Evolutionary conservation across 1,140 invertebrate species (phyloP), one percentile per base, ranked within the genome.

Genomic region (Coelopa frigida): DNA sequence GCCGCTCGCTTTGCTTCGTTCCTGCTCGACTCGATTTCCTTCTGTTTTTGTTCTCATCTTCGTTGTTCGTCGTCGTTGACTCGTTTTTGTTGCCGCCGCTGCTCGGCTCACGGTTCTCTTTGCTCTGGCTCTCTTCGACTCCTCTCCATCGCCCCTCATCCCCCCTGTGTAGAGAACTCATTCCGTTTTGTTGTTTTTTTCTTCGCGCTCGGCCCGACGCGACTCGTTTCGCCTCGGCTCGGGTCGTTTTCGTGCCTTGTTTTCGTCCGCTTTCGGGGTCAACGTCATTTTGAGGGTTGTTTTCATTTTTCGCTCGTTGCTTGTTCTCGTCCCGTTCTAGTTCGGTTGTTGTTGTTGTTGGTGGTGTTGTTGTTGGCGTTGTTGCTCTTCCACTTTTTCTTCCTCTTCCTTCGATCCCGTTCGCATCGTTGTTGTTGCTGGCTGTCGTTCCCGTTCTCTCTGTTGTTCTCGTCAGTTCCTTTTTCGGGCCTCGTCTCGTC

Each of bases 281-380:
- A 50, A 50, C 48, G 48, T 46, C 48, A 50, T 46, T 36, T 50
- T 42, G 48, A 50, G 48, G 48, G 48, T 50, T 45, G 48, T 46
- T 50, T 49, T 44, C 42, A 32, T 49, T 38, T 37, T 49, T 44
- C 42, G 26, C 44, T 38, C 32, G 35, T 32, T 7, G 44, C 21
- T 39, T 22, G 41, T 43, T 44, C 27, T 39, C 31, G 32, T 22
- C 33, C 17, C 27, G 4, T 27, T 44, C 24, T 21, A 23, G 29
- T 35, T 32, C n/a, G n/a, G 17, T 3, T 24, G n/a, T 17, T 29
- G 26, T 2, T 45, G 5, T 36, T n/a, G n/a, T n/a, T n/a, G 31
- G n/a, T n/a, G n/a, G 29, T 24, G 29, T 35, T 32, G 17, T 3
- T 24, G n/a, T 17, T 29, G 26, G 3, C 38, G 5, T 36, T n/a